Conservation (phyloP, 2,113 vertebrate species). For the Nycticryphes semicollaris region DNA sequence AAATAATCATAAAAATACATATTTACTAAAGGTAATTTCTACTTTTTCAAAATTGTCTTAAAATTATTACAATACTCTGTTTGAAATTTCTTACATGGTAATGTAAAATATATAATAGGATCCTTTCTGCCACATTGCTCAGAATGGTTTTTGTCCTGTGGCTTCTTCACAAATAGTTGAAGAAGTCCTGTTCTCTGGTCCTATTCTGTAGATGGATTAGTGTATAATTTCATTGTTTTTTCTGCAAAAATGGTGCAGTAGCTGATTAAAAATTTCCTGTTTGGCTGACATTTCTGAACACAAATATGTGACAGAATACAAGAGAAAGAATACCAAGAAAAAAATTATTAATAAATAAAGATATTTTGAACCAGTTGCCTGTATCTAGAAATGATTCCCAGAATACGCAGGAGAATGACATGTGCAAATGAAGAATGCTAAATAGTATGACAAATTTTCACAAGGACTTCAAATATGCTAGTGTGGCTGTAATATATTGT, state of each 20-base stretch:
- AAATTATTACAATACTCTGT: not conserved
- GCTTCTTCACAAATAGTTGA: not conserved
- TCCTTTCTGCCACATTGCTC: not conserved
- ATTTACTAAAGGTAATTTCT: not conserved
- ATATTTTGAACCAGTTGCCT: not conserved
- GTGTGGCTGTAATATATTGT: not conserved
- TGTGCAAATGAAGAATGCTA: not conserved
- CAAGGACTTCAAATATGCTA: not conserved
- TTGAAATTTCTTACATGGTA: not conserved
- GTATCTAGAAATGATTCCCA: not conserved
- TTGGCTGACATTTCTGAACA: not conserved
- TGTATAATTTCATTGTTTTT: not conserved
- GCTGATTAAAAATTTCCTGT: not conserved
- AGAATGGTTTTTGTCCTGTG: not conserved
- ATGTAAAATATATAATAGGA: not conserved
- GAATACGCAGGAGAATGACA: not conserved
- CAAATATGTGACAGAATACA: not conserved
- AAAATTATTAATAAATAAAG: not conserved
- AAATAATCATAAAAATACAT: not conserved
- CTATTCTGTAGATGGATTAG: not conserved
- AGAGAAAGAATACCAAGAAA: not conserved
- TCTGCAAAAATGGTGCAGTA: not conserved
- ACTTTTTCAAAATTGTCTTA: not conserved
- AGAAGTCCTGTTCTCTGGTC: not conserved
- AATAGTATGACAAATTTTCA: not conserved